A percentile compares a stretch with the other conserved stretches of the same genome.
phyloP scores from a whole-genome alignment of 2,888 invertebrate species.

The Dermolepida albohirtum region DNA sequence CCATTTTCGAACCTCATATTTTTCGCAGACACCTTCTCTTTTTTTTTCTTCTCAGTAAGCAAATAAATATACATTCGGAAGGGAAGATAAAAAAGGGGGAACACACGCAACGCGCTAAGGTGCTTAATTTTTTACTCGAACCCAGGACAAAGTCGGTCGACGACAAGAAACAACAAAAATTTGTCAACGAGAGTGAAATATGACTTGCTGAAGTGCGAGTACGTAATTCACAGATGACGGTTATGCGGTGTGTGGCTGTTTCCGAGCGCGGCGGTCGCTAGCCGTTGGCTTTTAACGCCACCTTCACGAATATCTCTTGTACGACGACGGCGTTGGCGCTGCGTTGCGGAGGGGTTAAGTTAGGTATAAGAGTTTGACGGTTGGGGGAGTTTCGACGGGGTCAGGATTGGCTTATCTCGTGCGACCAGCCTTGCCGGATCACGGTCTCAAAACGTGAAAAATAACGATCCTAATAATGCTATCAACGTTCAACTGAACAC shows the following conservation, averaged over 20 bases:
- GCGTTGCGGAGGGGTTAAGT: no score
- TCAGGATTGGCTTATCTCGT: constrained; percentile 61
- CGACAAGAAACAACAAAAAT: constrained; percentile 41
- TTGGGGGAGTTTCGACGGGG: neutral
- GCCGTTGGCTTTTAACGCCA: no score
- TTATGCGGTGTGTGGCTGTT: constrained; percentile 2
- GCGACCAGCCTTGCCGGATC: constrained; percentile 58
- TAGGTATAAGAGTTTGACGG: no score
- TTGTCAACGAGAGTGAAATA: constrained; percentile 53
- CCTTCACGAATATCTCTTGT: neutral
- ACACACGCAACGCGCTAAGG: no score
- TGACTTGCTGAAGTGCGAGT: constrained; percentile 57
- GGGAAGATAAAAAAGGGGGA: no score
- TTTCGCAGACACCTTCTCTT: no score
- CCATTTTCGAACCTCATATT: no score
- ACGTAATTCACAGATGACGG: constrained; percentile 60
- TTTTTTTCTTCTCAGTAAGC: no score
- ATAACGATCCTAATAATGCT: constrained; percentile 63
- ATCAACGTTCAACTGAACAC: constrained; percentile 57
- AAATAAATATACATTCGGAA: no score
- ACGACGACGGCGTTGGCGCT: neutral
- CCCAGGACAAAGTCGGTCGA: no score
- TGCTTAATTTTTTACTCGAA: no score
- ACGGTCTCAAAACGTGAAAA: constrained; percentile 59
- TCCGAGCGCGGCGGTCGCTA: no score